Evolutionary conservation across 1,140 invertebrate genomes (phyloP).

Genomic region (Plodia interpunctella): DNA sequence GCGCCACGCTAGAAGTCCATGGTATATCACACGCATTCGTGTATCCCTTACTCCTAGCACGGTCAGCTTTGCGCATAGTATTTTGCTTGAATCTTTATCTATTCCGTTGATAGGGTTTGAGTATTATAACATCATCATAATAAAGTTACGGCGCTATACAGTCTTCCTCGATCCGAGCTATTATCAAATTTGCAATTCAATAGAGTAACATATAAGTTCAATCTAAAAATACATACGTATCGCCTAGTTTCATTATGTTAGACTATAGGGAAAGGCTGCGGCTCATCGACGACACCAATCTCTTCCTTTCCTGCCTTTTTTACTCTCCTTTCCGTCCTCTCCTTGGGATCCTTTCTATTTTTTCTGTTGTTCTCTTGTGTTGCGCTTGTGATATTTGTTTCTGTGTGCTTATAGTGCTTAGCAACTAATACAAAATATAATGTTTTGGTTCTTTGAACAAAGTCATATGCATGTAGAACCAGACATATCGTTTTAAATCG

Average conservation of each 20-base stretch:
- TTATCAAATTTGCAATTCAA: background rate
- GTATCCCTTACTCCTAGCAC: constrained; percentile 63
- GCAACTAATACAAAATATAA: constrained; percentile 30
- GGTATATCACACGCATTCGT: constrained; percentile 69
- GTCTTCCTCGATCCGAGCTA: constrained; percentile 8
- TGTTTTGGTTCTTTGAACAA: constrained; percentile 8
- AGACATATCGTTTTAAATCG: background rate
- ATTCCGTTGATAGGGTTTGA: background rate
- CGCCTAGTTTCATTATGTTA: constrained; percentile 17
- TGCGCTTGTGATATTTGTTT: constrained; percentile 38
- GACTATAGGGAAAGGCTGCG: constrained; percentile 69
- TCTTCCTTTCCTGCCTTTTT: constrained; percentile 54
- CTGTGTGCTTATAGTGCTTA: constrained; percentile 42
- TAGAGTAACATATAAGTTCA: background rate
- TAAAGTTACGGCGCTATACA: constrained; percentile 7
- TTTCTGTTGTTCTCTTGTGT: constrained; percentile 45
- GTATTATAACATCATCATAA: background rate
- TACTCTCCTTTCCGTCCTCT: constrained; percentile 38
- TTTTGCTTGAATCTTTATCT: constrained; percentile 39
- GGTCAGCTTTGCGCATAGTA: constrained; percentile 68
- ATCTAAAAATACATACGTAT: background rate
- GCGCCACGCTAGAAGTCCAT: constrained; percentile 80
- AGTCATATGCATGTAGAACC: background rate
- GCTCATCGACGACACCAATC: constrained; percentile 69
- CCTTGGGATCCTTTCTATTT: constrained; percentile 52